Evolutionary conservation across 2,797 vertebrate species (phyloP).

Genomic region (Heterohyrax brucei): DNA sequence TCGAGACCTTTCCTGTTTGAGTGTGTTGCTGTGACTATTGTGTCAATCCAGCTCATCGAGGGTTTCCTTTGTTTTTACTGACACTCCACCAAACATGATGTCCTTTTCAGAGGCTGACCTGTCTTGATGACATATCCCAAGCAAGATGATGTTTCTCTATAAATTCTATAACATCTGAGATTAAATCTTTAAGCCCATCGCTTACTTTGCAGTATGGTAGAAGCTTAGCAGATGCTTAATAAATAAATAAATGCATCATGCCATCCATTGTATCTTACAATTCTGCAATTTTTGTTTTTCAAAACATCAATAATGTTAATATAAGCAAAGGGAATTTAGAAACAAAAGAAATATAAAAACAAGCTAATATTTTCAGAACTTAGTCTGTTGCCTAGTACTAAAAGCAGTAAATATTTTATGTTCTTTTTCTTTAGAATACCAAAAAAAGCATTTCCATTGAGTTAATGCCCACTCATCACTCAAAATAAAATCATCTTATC

Average conservation of each 20-base stretch:
- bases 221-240: not conserved
- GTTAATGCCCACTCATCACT: not conserved
- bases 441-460: not conserved
- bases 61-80: no score
- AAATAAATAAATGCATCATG: not conserved
- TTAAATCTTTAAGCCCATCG: not conserved
- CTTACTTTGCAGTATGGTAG: not conserved
- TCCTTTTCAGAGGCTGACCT: no score
- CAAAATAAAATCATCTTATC: not conserved
- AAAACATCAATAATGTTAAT: not conserved
- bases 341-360: conserved; percentile 40
- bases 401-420: conserved; percentile 16
- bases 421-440: conserved; percentile 10
- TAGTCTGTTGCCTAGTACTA: not conserved
- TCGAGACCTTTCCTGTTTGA: no score
- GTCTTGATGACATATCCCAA: no score
- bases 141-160: no score
- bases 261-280: not conserved
- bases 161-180: not conserved
- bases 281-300: conserved; percentile 3
- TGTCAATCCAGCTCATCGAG: no score
- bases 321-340: not conserved
- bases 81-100: no score
- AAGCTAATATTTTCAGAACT: not conserved
- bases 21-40: no score